Percentiles rank a stretch among this genome's conserved stretches.
Evolutionary conservation across 2,888 invertebrate species (phyloP).

Genomic region (Dioctria linearis): DNA sequence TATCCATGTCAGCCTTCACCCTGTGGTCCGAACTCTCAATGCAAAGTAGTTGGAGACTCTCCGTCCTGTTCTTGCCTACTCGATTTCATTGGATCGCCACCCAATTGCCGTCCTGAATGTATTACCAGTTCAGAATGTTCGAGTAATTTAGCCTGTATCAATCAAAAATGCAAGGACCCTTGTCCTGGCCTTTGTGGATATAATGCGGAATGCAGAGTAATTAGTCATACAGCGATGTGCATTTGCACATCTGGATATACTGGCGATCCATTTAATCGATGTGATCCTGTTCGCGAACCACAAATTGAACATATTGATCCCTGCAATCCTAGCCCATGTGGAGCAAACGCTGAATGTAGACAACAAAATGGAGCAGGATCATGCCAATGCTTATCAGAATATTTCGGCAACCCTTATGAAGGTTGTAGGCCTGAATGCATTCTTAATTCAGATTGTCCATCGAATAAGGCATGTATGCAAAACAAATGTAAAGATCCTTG

Average conservation of each 20-base stretch:
- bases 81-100: constrained; percentile 79
- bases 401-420: constrained; percentile 85
- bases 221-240: constrained; percentile 84
- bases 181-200: constrained; percentile 79
- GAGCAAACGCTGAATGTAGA: constrained; percentile 81
- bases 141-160: constrained; percentile 78
- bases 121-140: constrained; percentile 81
- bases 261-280: constrained; percentile 69
- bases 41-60: constrained; percentile 76
- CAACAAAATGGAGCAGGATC: constrained; percentile 78
- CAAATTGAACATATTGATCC: constrained; percentile 74
- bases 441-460: constrained; percentile 80
- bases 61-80: constrained; percentile 76
- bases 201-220: constrained; percentile 80
- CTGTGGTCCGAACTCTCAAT: constrained; percentile 77
- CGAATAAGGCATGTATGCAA: constrained; percentile 79
- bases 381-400: constrained; percentile 80
- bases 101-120: constrained; percentile 86
- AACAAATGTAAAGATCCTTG: constrained; percentile 86
- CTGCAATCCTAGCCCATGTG: constrained; percentile 86
- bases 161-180: constrained; percentile 81
- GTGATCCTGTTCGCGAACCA: constrained; percentile 71
- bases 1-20: constrained; percentile 79
- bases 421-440: constrained; percentile 83
- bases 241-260: constrained; percentile 72